Percentiles rank a stretch among this genome's conserved stretches.
Evolutionary conservation across 2,888 invertebrate species (phyloP).

Genomic region (Gasteruption jaculator): DNA sequence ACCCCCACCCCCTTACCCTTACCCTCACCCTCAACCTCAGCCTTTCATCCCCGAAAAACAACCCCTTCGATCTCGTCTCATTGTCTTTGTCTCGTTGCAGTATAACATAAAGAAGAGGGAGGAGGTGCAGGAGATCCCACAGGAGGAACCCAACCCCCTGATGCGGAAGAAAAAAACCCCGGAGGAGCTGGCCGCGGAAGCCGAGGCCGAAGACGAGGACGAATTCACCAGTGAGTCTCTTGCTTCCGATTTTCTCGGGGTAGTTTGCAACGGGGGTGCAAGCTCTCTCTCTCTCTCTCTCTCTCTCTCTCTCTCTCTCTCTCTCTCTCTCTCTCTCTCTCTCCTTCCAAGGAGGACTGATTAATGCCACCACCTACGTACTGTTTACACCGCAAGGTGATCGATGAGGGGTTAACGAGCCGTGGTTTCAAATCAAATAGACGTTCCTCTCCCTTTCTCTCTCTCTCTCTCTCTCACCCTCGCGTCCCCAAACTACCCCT

Average conservation of each 20-base stretch:
- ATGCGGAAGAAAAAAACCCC: slow-evolving; percentile 99
- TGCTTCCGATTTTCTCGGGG: no score
- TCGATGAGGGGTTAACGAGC: slow-evolving; percentile 38
- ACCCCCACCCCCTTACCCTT: no score
- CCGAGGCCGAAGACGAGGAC: slow-evolving; percentile 92
- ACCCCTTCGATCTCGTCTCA: not conserved
- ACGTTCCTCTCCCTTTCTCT: no score
- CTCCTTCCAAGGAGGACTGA: no score
- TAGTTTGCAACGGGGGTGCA: not conserved
- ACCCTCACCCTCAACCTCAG: no score
- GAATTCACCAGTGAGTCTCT: slow-evolving; percentile 85
- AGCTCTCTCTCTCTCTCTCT: no score
- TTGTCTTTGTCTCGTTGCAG: slow-evolving; percentile 58
- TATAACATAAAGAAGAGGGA: slow-evolving; percentile 99
- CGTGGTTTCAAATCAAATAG: slow-evolving; percentile 34
- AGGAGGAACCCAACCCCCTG: slow-evolving; percentile 86
- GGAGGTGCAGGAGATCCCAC: slow-evolving; percentile 80
- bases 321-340: not conserved
- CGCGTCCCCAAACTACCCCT: no score
- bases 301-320: not conserved
- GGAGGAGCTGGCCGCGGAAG: slow-evolving; percentile 94
- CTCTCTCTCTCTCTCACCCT: no score
- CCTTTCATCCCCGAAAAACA: no score
- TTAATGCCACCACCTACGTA: no score
- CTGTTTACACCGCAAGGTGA: slow-evolving; percentile 26